phyloP scores from a whole-genome alignment of 2,888 invertebrate species.

The Mesoligia furuncula region DNA sequence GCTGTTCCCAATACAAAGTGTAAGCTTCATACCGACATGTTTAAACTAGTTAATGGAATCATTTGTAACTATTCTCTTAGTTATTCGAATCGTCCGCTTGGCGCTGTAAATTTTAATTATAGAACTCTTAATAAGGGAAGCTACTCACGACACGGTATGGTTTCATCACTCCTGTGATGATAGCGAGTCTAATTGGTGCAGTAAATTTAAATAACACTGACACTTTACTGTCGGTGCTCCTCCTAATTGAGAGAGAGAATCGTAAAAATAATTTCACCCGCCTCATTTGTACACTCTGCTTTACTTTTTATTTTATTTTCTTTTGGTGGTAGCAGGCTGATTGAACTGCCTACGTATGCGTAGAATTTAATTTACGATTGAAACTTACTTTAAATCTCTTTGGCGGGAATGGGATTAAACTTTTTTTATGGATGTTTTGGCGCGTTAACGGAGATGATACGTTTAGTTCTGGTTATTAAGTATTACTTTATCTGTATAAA shows the following conservation, averaged over 20 bases:
- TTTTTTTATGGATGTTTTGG: conserved; percentile 70
- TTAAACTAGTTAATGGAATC: conserved; percentile 68
- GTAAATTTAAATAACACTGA: conserved; percentile 90
- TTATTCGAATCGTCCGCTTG: conserved; percentile 76
- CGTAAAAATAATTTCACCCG: conserved; percentile 90
- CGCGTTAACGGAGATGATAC: conserved; percentile 62
- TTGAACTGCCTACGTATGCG: conserved; percentile 80
- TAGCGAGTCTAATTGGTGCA: conserved; percentile 89
- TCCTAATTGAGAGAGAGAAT: conserved; percentile 89
- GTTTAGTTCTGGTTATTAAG: conserved; percentile 67
- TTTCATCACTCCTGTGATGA: conserved; percentile 87
- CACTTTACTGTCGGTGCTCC: conserved; percentile 86
- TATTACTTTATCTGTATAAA: conserved; percentile 61
- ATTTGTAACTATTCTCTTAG: conserved; percentile 76
- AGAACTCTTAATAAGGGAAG: conserved; percentile 89
- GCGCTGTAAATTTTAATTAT: conserved; percentile 87
- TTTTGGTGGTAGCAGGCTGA: conserved; percentile 83
- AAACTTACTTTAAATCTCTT: conserved; percentile 74
- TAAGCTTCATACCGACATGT: conserved; percentile 55
- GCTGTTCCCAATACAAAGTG: conserved; percentile 45
- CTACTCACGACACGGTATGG: conserved; percentile 84
- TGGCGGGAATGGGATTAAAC: conserved; percentile 68
- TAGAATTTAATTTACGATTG: conserved; percentile 82
- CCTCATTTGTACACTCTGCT: conserved; percentile 87
- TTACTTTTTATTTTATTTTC: conserved; percentile 86